Evolutionary conservation across 2,888 invertebrate species (phyloP).

Genomic region (Apeira syringaria): DNA sequence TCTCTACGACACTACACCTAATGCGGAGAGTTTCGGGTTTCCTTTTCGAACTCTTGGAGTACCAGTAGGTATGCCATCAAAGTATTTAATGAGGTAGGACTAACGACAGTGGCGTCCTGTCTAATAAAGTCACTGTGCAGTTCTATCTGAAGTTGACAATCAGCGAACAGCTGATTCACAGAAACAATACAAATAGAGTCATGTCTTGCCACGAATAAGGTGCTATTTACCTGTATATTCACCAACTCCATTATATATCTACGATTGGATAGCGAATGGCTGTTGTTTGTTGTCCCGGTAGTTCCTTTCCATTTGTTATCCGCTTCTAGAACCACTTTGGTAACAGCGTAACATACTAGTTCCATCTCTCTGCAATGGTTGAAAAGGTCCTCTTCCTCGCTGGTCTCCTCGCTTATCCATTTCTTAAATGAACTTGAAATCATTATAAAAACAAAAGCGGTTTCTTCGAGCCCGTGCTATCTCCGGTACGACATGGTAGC

Average conservation of each 20-base stretch:
- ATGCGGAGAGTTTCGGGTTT: too few species aligned
- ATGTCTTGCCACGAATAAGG: too few species aligned
- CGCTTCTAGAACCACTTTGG: slow-evolving; percentile 70
- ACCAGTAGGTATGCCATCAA: too few species aligned
- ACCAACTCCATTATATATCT: slow-evolving; percentile 77
- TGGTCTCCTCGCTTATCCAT: slow-evolving; percentile 83
- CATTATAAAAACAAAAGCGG: slow-evolving; percentile 41
- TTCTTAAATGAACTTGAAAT: slow-evolving; percentile 58
- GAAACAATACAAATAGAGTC: not conserved
- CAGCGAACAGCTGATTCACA: slow-evolving; percentile 7
- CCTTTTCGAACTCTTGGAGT: too few species aligned
- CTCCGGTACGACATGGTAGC: slow-evolving; percentile 56
- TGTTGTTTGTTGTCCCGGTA: slow-evolving; percentile 43
- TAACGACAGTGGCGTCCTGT: too few species aligned
- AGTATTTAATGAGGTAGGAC: too few species aligned
- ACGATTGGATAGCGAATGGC: slow-evolving; percentile 63
- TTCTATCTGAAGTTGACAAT: not conserved
- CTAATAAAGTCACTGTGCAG: too few species aligned
- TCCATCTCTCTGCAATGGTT: slow-evolving; percentile 78
- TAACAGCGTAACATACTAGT: slow-evolving; percentile 70
- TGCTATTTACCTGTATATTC: slow-evolving; percentile 74
- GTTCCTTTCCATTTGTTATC: slow-evolving; percentile 76
- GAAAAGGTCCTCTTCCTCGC: slow-evolving; percentile 76
- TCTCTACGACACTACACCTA: too few species aligned
- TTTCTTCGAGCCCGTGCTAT: slow-evolving; percentile 39